Percentiles rank a stretch among this genome's conserved stretches.
Evolutionary conservation across 37 sponge, comb jelly and placozoan species (phyloP).

Genomic region (Axinella damicornis): DNA sequence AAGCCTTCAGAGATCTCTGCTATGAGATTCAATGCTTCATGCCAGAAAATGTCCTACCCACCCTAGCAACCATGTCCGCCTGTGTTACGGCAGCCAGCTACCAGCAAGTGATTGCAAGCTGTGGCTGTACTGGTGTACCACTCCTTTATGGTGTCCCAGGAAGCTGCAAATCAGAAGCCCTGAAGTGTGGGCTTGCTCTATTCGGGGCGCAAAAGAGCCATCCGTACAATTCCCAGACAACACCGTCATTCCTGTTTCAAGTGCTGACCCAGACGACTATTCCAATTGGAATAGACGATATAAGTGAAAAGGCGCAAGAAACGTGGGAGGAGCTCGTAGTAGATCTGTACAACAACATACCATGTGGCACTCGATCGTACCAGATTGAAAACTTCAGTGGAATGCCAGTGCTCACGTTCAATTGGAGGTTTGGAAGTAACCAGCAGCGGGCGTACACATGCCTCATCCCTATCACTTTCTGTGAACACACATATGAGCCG

Average conservation of each 20-base stretch:
- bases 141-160: not conserved
- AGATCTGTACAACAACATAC: not conserved
- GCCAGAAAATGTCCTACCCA: not conserved
- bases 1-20: not conserved
- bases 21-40: not conserved
- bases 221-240: not conserved
- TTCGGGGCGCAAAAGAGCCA: not conserved
- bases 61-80: not conserved
- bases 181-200: constrained; percentile 1
- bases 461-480: not conserved
- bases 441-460: not conserved
- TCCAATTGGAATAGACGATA: not conserved
- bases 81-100: not conserved
- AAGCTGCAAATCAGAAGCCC: not conserved
- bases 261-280: not conserved
- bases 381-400: not conserved
- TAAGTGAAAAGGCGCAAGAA: not conserved
- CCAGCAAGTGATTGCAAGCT: not conserved
- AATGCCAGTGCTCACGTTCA: not conserved
- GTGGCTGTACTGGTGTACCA: not conserved
- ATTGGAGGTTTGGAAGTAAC: not conserved
- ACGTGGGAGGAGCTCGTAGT: constrained; percentile 8
- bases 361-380: constrained; percentile 1
- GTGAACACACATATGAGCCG: not conserved
- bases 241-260: not conserved